phyloP scores from a whole-genome alignment of 2,113 vertebrate species.

The Antennarius striatus region DNA sequence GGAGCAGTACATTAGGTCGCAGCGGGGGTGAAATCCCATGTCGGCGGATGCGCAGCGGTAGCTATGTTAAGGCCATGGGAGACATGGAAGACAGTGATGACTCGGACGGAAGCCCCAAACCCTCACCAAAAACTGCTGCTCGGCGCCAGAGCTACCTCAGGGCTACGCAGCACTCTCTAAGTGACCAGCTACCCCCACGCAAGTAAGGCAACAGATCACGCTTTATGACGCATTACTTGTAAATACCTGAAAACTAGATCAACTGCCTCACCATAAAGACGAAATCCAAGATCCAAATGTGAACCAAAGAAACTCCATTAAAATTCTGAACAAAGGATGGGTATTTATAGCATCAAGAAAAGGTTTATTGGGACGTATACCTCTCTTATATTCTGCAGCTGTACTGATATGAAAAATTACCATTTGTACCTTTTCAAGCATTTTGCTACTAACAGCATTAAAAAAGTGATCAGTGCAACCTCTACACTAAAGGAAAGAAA shows the following conservation, averaged over 20 bases:
- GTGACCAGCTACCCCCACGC: constrained; percentile 95
- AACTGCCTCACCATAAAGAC: not conserved
- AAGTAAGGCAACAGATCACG: constrained; percentile 80
- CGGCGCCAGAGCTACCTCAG: constrained; percentile 99
- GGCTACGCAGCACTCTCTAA: constrained; percentile 97
- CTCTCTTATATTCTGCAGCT: too few species aligned
- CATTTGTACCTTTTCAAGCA: too few species aligned
- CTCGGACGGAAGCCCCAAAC: constrained; percentile 94
- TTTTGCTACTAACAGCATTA: too few species aligned
- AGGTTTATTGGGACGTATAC: too few species aligned
- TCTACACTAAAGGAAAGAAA: too few species aligned
- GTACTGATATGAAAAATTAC: too few species aligned
- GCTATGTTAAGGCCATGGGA: constrained; percentile 99
- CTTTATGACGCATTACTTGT: not conserved
- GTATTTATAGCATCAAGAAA: too few species aligned
- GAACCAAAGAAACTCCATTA: not conserved
- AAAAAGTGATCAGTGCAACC: too few species aligned
- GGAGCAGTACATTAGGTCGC: constrained; percentile 88
- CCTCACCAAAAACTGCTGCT: constrained; percentile 93
- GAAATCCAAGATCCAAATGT: not conserved
- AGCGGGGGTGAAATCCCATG: constrained; percentile 89
- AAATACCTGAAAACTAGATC: not conserved
- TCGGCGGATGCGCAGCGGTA: constrained; percentile 96
- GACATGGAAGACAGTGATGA: constrained; percentile 96
- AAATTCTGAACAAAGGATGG: not conserved